Base-by-base conservation (phyloP, 2,888 invertebrate species). In the Eupithecia abbreviata region DNA sequence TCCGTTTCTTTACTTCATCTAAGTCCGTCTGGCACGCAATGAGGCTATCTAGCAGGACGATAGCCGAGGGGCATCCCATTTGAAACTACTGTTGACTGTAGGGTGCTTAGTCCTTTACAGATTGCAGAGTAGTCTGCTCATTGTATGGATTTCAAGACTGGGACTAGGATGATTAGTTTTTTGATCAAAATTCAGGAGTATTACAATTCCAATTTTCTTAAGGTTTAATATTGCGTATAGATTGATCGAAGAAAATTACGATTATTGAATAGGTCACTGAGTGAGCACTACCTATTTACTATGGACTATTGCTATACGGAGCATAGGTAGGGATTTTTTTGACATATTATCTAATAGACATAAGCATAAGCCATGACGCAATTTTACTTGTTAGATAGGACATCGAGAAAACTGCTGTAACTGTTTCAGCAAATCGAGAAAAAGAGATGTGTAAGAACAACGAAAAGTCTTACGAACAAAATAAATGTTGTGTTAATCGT, bases 61-160 rank as follows among this genome's bases (percentile, higher is more conserved):
- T 80, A 78, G 81, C 82, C 80, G 72, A 43, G 69, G 78, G 82
- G 78, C 75, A 76, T 77, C 78, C 75, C 68, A 81, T 80, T 82
- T 81, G 79, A 80, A 80, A 73, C 79, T 75, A 78, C 77, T 76
- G 80, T 80, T 79, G 75, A 77, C 55, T 62, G 55, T 18, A 58
- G 55, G 62, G 62, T 12, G 66, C 75, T 72, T 51, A 77, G 68
- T 75, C 80, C 78, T 79, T 82, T 81, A 78, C 77, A 77, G 79
- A 77, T 79, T 79, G 76, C 65, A 76, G 77, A 79, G 76, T 79
- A 79, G 74, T 76, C 43, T 73, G 65, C 69, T 72, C 74, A 75
- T 71, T 77, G 65, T 79, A 65, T 51, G 42, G 67, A 77, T 75
- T 70, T 62, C 72, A 42, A 42, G 15, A 5, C 15, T 6, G 7